Base-by-base conservation (phyloP, 1,140 invertebrate genomes). In the Sycophila sp. region DNA sequence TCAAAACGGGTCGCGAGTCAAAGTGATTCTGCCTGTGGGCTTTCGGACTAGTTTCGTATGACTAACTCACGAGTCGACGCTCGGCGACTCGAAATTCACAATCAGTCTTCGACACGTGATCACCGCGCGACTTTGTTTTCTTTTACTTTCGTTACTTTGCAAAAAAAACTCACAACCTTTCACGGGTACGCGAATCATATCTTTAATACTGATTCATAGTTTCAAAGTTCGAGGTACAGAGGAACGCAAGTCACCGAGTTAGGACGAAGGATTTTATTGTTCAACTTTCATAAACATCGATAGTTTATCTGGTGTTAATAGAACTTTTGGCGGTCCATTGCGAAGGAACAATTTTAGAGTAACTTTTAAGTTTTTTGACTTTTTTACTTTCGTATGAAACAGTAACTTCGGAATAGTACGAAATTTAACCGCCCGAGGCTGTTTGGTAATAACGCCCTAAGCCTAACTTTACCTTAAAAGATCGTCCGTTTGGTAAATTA, bases 31-130 rank as follows among this genome's bases (percentile, higher is more conserved):
- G 77, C 77, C 80, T 78, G 77, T 78, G 77, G 80, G 78, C 82
- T 80, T 80, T 73, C 75, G 78, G 83, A 85, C 84, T 86, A 86
- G 84, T 85, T 85, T 83, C 74, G 79, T 73, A 83, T 82, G 83
- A 86, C 84, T 86, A 84, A 80, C 78, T 81, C 62, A 38, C 76
- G 82, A 81, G 79, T 77, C 78, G 63, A 74, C 74, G 62, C 64
- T 73, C 74, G 51, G 72, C 59, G 78, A 77, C 78, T 77, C 75
- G 73, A 77, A 80, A 78, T 80, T 80, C 63, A 67, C 71, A 75
- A 78, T 85, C 83, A 85, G 83, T 85, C 82, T 85, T 85, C 80
- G 78, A 79, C 77, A 75, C 78, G 70, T 76, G 63, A 69, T 69
- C n/a, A n/a, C n/a, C n/a, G n/a, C n/a, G n/a, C n/a, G n/a, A n/a